phyloP scores from a whole-genome alignment of 2,888 invertebrate genomes.

The Branchipolynoe longqiensis region DNA sequence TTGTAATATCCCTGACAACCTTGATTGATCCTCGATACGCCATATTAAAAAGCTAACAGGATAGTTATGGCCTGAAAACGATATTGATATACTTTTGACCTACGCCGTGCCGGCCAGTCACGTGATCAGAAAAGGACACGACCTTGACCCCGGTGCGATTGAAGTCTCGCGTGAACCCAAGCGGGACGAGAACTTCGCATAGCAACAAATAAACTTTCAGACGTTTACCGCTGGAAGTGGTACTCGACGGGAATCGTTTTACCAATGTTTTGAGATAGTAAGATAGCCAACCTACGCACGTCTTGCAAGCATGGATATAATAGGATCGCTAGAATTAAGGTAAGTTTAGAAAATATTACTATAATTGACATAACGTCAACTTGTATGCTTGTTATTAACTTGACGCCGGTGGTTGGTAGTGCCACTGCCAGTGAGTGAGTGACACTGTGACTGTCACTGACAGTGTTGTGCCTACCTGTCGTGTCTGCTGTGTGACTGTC shows the following conservation, averaged over 20 bases:
- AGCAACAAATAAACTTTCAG: conserved; percentile 49
- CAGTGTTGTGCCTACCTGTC: too few species aligned
- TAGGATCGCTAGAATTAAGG: conserved; percentile 74
- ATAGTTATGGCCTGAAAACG: neutral
- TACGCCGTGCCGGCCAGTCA: neutral
- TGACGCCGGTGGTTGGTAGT: too few species aligned
- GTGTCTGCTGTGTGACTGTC: too few species aligned
- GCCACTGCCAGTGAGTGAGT: too few species aligned
- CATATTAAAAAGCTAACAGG: neutral
- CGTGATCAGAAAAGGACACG: neutral
- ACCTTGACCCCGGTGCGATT: conserved; percentile 11
- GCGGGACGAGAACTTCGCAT: conserved; percentile 35
- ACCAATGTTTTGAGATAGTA: neutral
- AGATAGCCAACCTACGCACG: neutral
- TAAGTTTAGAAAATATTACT: conserved; percentile 69
- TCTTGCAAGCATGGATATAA: conserved; percentile 71
- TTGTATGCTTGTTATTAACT: too few species aligned
- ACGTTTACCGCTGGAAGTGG: neutral
- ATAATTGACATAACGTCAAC: too few species aligned
- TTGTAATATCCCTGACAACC: conserved; percentile 17
- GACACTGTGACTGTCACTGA: too few species aligned
- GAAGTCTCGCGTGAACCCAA: conserved; percentile 1
- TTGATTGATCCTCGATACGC: conserved; percentile 17
- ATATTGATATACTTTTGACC: neutral
- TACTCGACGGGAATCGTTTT: neutral